Conservation (phyloP, 2,113 vertebrate genomes). For the Polypterus senegalus region DNA sequence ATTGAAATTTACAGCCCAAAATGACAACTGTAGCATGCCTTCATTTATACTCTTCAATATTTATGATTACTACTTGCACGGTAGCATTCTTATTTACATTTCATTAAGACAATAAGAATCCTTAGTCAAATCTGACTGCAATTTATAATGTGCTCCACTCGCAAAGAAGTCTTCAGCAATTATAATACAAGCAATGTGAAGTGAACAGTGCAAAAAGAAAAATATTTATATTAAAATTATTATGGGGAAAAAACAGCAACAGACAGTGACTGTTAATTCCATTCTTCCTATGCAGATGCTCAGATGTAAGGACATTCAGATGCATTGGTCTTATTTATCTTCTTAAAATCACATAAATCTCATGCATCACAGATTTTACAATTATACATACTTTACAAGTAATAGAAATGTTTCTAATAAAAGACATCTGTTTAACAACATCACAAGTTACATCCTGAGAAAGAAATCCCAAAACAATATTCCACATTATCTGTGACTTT, state of each 20-base stretch:
- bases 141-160: no score
- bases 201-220: no score
- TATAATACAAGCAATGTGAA: no score
- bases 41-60: no score
- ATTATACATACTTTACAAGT: conserved; percentile 66
- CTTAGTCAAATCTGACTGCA: no score
- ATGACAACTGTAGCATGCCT: conserved; percentile 21
- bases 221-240: no score
- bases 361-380: conserved; percentile 62
- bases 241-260: neutral
- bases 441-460: conserved; percentile 79
- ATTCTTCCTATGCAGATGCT: neutral
- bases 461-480: conserved; percentile 46
- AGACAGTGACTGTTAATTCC: neutral
- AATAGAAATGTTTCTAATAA: conserved; percentile 62
- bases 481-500: conserved; percentile 21
- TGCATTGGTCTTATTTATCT: conserved; percentile 24
- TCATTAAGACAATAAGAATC: no score
- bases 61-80: no score
- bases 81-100: no score
- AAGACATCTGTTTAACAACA: conserved; percentile 65
- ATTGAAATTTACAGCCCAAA: conserved; percentile 18
- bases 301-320: conserved; percentile 31
- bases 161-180: no score
- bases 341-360: conserved; percentile 19